Evolutionary conservation across 2,797 vertebrate genomes (phyloP).

Genomic region (Ptychobarbus kaznakovi): DNA sequence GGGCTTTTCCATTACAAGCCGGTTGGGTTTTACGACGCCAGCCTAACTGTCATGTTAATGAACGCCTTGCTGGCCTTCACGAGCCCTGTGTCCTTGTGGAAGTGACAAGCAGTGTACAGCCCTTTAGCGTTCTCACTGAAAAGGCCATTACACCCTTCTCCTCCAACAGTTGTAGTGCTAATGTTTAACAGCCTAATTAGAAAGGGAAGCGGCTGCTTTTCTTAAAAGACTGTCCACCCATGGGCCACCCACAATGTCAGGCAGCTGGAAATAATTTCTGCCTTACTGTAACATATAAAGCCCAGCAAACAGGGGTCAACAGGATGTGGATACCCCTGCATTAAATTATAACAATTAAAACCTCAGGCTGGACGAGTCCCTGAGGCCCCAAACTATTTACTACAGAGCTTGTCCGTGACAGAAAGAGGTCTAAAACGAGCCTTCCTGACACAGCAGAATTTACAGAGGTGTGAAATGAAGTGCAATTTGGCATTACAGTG

Average conservation of each 20-base stretch:
- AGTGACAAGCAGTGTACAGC: slow-evolving; percentile 52
- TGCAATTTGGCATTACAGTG: slow-evolving; percentile 47
- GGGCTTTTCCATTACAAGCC: slow-evolving; percentile 51
- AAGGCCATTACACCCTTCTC: slow-evolving; percentile 54
- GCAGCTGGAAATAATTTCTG: slow-evolving; percentile 44
- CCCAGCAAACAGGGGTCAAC: slow-evolving; percentile 28
- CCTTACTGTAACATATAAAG: slow-evolving; percentile 28
- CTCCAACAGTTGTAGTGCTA: slow-evolving; percentile 55
- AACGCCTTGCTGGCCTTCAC: slow-evolving; percentile 48
- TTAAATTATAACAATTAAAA: slow-evolving; percentile 48
- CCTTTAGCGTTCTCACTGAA: slow-evolving; percentile 37
- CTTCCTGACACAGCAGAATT: slow-evolving; percentile 41
- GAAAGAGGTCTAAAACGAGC: slow-evolving; percentile 35
- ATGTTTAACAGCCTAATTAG: slow-evolving; percentile 56
- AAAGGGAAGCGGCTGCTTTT: slow-evolving; percentile 50
- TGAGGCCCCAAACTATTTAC: slow-evolving; percentile 40
- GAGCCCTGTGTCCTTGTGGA: slow-evolving; percentile 47
- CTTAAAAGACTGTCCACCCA: slow-evolving; percentile 46
- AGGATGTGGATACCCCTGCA: slow-evolving; percentile 31
- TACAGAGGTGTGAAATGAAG: slow-evolving; percentile 56
- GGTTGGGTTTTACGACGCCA: slow-evolving; percentile 42
- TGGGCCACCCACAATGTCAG: slow-evolving; percentile 58
- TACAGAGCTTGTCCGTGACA: slow-evolving; percentile 22
- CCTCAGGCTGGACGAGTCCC: slow-evolving; percentile 15
- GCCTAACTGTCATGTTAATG: slow-evolving; percentile 63